Percentiles rank a stretch among this genome's conserved stretches.
Conservation (phyloP, 2,888 invertebrate species). For the Microplitis deprimator region DNA sequence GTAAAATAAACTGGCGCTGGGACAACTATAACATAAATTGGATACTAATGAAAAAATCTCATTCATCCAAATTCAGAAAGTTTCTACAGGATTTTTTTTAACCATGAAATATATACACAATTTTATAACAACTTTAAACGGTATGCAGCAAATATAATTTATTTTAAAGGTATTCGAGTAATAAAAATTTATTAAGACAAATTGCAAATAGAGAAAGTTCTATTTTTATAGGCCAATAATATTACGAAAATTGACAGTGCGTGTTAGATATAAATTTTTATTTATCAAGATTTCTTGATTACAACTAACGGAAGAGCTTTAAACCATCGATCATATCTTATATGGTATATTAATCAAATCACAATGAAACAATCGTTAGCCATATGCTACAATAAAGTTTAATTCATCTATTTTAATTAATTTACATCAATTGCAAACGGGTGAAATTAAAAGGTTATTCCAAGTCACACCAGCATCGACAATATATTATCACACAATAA, state of each 20-base stretch:
- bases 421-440: not conserved
- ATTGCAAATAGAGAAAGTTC: slow-evolving; percentile 59
- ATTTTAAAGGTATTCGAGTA: slow-evolving; percentile 38
- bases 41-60: too few relatives aligned
- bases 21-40: too few relatives aligned
- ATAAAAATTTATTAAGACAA: slow-evolving; percentile 49
- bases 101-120: too few relatives aligned
- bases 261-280: slow-evolving; percentile 6
- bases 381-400: too few relatives aligned
- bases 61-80: too few relatives aligned
- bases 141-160: slow-evolving; percentile 26
- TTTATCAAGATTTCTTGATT: not conserved
- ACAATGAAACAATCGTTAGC: not conserved
- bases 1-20: too few relatives aligned
- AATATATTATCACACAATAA: slow-evolving; percentile 45
- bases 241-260: slow-evolving; percentile 49
- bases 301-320: not conserved
- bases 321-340: not conserved
- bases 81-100: too few relatives aligned
- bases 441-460: slow-evolving; percentile 25
- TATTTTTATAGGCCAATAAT: slow-evolving; percentile 64
- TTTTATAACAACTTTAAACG: not conserved
- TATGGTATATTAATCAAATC: not conserved
- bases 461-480: slow-evolving; percentile 32
- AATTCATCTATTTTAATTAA: too few relatives aligned